These are phyloP conservation scores for Drosophila fuyamai DNA, from an alignment of 1,140 invertebrate genomes.

Conservation along the genomic window DNA sequence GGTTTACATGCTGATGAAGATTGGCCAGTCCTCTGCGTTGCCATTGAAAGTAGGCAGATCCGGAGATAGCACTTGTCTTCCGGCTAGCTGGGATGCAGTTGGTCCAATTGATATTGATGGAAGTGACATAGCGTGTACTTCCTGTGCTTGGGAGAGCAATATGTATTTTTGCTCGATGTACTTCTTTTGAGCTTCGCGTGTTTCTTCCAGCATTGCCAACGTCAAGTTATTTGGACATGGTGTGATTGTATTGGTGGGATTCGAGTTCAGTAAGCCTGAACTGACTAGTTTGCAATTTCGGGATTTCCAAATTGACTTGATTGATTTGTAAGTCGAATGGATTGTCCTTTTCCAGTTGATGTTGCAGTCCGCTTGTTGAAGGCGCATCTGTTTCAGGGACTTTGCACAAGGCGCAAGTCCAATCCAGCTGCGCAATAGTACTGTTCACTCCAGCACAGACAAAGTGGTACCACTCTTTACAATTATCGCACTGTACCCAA, in stretches of 20 bases:
- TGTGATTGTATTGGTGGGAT: background rate
- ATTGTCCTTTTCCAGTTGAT: background rate
- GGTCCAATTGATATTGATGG: background rate
- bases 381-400: no score
- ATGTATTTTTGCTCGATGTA: no score
- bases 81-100: background rate
- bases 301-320: background rate
- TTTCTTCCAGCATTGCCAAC: background rate
- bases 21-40: conserved; percentile 6
- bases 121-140: background rate
- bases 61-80: conserved; percentile 1
- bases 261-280: background rate
- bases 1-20: background rate
- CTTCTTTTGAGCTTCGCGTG: background rate
- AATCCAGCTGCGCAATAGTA: no score
- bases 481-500: no score
- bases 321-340: background rate
- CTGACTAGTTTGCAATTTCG: background rate
- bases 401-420: no score
- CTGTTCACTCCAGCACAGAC: no score
- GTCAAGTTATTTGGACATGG: background rate
- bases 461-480: no score
- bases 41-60: conserved; percentile 1
- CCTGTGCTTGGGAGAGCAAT: background rate
- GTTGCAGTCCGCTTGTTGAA: background rate